A percentile compares a stretch with the other conserved stretches of the same genome.
Evolutionary conservation across 2,113 vertebrate species (phyloP).

Genomic region (Urocitellus parryii): DNA sequence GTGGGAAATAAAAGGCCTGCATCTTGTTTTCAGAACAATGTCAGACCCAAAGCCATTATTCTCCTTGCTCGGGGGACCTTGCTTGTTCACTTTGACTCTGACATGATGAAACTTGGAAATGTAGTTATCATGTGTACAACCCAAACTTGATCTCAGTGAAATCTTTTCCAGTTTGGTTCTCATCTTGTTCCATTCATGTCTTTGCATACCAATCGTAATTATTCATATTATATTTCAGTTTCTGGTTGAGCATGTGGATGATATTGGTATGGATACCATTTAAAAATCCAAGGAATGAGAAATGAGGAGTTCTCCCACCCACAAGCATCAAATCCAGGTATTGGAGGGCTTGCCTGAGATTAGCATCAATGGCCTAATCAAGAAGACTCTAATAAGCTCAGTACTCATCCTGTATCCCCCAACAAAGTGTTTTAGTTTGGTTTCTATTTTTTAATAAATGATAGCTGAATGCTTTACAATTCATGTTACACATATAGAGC

Average conservation of each 20-base stretch:
- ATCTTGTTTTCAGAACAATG: slow-evolving; percentile 95
- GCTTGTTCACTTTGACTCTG: slow-evolving; percentile 89
- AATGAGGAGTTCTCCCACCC: slow-evolving; percentile 94
- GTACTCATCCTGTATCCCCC: slow-evolving; percentile 98
- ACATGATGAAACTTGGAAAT: slow-evolving; percentile 94
- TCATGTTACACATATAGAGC: too few relatives aligned
- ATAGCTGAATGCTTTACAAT: too few relatives aligned
- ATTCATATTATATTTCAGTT: slow-evolving; percentile 79
- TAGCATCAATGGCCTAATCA: slow-evolving; percentile 96
- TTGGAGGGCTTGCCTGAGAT: slow-evolving; percentile 96
- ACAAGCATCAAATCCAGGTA: slow-evolving; percentile 95
- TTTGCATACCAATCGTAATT: slow-evolving; percentile 87
- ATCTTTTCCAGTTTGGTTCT: slow-evolving; percentile 66
- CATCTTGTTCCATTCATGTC: slow-evolving; percentile 90
- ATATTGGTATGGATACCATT: slow-evolving; percentile 94
- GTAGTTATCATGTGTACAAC: slow-evolving; percentile 97
- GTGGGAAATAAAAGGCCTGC: not conserved
- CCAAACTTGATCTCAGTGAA: slow-evolving; percentile 98
- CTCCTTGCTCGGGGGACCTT: slow-evolving; percentile 97
- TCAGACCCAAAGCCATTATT: slow-evolving; percentile 95
- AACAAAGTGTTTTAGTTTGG: slow-evolving; percentile 96
- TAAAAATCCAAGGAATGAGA: slow-evolving; percentile 89
- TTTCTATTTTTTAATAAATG: slow-evolving; percentile 71
- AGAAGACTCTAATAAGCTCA: slow-evolving; percentile 94
- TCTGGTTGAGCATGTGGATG: slow-evolving; percentile 89